phyloP scores from a whole-genome alignment of 2,113 vertebrate genomes.

The Narcine bancroftii region DNA sequence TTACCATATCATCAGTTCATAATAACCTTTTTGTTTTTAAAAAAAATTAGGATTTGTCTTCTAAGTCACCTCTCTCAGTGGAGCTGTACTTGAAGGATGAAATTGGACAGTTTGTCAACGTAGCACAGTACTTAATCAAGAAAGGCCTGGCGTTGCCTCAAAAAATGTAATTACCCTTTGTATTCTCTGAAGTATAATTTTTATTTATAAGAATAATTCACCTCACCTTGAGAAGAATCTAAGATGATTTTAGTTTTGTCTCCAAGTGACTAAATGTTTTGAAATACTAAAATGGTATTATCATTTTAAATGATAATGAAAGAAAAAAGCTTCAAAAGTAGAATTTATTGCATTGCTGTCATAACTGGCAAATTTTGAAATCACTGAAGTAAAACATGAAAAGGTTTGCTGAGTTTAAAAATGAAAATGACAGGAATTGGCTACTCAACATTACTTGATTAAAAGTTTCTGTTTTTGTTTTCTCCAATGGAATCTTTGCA shows the following conservation, averaged over 20 bases:
- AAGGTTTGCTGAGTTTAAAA: too few relatives aligned
- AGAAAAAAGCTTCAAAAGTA: neutral
- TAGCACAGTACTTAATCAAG: constrained; percentile 71
- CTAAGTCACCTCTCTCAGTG: constrained; percentile 59
- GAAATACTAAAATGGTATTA: neutral
- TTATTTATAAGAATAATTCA: neutral
- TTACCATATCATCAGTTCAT: neutral
- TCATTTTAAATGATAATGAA: neutral
- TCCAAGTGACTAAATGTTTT: neutral
- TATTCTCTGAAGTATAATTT: neutral
- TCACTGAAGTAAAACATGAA: neutral
- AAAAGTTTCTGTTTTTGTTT: too few relatives aligned
- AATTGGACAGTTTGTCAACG: constrained; percentile 58
- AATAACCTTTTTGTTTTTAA: neutral
- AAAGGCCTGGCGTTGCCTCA: constrained; percentile 77
- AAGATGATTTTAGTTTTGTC: neutral
- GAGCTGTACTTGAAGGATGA: constrained; percentile 62
- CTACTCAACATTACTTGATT: too few relatives aligned
- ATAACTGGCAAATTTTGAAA: neutral
- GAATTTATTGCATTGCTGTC: neutral
- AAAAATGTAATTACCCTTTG: constrained; percentile 51
- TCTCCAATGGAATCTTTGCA: too few relatives aligned
- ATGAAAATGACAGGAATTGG: too few relatives aligned
- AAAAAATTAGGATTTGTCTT: constrained; percentile 54
- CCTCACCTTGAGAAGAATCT: neutral